These are phyloP conservation scores for Nephrotoma appendiculata DNA, from an alignment of 2,888 invertebrate genomes.

Conservation along the genomic window DNA sequence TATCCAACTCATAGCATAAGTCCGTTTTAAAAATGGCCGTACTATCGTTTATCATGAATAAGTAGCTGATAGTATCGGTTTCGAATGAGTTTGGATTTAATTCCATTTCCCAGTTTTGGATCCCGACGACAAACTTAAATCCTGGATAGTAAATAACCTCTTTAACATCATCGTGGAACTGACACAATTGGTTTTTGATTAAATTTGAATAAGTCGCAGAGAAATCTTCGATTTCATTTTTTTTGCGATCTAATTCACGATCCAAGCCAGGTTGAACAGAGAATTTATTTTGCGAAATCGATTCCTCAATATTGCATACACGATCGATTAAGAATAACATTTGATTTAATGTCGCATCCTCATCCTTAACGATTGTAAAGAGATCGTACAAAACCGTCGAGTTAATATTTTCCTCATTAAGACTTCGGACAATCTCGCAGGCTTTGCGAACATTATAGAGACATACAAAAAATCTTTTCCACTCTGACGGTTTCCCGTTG, in stretches of 20 bases:
- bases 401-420: not conserved
- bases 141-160: constrained; percentile 14
- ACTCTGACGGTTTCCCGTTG: constrained; percentile 10
- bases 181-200: constrained; percentile 6
- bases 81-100: not conserved
- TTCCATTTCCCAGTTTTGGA: not conserved
- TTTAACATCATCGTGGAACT: not conserved
- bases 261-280: constrained; percentile 12
- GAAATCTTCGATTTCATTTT: constrained; percentile 1
- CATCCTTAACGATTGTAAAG: not conserved
- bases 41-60: constrained; percentile 21
- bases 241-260: constrained; percentile 12
- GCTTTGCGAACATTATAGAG: constrained; percentile 10
- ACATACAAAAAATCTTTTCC: constrained; percentile 12
- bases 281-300: constrained; percentile 10
- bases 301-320: constrained; percentile 13
- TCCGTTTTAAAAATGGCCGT: constrained; percentile 30
- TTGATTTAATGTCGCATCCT: constrained; percentile 6
- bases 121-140: constrained; percentile 14
- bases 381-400: constrained; percentile 3
- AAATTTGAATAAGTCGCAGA: not conserved
- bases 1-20: constrained; percentile 49
- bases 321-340: constrained; percentile 11
- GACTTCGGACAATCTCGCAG: constrained; percentile 9
- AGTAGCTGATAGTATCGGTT: constrained; percentile 10